Percentiles rank a stretch among this genome's conserved stretches.
These are phyloP conservation scores for Anolis carolinensis DNA, from an alignment of 2,113 vertebrate species.

Conservation along the genomic window DNA sequence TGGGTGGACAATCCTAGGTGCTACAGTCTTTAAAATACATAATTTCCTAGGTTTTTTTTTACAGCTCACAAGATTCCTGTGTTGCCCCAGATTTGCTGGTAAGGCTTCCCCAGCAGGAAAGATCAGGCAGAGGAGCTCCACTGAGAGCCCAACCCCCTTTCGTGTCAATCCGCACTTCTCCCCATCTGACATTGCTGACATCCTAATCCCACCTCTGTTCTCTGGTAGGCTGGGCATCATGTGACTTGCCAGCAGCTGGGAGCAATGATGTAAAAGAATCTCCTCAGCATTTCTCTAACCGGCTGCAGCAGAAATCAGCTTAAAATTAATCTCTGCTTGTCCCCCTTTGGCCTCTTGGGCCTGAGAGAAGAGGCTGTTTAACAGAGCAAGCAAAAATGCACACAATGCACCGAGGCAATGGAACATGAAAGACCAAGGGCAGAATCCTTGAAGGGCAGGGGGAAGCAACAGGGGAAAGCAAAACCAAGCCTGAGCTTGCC, in stretches of 20 bases:
- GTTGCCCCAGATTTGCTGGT: not conserved
- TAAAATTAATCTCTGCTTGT: slow-evolving; percentile 48
- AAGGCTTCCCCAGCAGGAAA: not conserved
- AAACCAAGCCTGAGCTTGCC: not conserved
- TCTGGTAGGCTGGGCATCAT: not conserved
- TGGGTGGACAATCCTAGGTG: too few species aligned
- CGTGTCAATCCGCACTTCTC: not conserved
- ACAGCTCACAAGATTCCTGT: too few species aligned
- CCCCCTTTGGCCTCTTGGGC: slow-evolving; percentile 8
- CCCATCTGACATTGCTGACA: not conserved
- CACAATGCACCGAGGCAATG: not conserved
- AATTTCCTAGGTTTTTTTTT: too few species aligned
- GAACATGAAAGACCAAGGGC: not conserved
- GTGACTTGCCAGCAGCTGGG: accelerated
- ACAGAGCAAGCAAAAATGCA: not conserved
- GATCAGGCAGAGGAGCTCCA: not conserved
- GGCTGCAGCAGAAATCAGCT: slow-evolving; percentile 45
- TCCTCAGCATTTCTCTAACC: not conserved
- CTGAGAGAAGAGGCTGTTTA: not conserved
- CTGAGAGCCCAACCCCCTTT: not conserved
- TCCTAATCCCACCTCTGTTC: not conserved
- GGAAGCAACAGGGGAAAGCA: not conserved
- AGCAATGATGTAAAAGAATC: not conserved
- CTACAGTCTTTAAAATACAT: too few species aligned
- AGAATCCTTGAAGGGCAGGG: not conserved